phyloP scores from a whole-genome alignment of 2,888 invertebrate species.

The Leptinotarsa rubiginosa region DNA sequence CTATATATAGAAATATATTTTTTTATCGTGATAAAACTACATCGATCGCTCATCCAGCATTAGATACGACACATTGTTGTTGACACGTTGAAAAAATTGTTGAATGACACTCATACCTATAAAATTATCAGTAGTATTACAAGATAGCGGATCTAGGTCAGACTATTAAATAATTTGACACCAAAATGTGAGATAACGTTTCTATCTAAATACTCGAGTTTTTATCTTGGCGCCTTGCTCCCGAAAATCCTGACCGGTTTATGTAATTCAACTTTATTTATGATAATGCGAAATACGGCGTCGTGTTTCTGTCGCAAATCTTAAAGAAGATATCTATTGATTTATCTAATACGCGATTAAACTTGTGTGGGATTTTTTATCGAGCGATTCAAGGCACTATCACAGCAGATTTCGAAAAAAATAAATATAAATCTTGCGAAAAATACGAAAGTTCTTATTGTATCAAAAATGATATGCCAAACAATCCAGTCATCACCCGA shows the following conservation, averaged over 20 bases:
- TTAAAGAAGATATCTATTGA: neutral
- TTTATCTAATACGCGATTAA: too few species aligned
- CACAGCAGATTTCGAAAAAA: too few species aligned
- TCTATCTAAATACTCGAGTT: neutral
- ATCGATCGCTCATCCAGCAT: neutral
- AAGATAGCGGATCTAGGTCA: neutral
- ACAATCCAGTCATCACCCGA: too few species aligned
- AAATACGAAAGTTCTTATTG: too few species aligned
- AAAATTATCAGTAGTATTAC: neutral
- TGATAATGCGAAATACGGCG: neutral
- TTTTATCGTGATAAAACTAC: neutral
- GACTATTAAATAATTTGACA: neutral
- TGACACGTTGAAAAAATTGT: neutral
- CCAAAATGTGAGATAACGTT: neutral
- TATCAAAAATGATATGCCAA: too few species aligned
- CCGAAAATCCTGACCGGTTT: slow-evolving; percentile 3
- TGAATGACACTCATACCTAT: neutral
- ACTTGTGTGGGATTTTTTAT: neutral
- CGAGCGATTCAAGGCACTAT: neutral
- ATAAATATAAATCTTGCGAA: too few species aligned
- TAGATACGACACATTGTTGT: slow-evolving; percentile 1
- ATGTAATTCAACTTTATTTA: neutral
- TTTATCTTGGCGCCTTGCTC: slow-evolving; percentile 7
- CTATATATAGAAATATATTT: too few species aligned
- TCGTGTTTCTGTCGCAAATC: neutral